Conservation (phyloP, 2,113 vertebrate genomes). For the Callaeas wilsoni region DNA sequence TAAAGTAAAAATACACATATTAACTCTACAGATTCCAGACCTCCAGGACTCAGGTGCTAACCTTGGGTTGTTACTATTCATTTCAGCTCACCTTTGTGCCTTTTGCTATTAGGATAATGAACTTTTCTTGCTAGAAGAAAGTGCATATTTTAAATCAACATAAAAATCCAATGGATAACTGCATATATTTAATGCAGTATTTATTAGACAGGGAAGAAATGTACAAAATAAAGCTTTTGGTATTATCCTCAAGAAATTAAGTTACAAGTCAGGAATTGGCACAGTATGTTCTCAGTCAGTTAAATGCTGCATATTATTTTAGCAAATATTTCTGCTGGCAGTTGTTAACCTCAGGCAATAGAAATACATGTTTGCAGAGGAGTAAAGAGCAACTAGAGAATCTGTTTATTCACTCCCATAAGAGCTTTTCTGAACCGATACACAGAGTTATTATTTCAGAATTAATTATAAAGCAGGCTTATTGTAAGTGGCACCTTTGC, state of each 20-base stretch:
- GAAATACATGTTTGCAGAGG: slow-evolving; percentile 1
- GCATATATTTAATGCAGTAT: background rate
- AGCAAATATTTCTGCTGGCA: slow-evolving; percentile 7
- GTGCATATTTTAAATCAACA: background rate
- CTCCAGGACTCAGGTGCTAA: background rate
- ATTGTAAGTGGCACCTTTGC: background rate
- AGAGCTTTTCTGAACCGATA: background rate
- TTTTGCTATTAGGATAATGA: background rate
- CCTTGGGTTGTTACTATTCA: background rate
- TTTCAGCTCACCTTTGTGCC: background rate
- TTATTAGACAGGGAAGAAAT: background rate
- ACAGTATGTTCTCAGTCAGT: background rate
- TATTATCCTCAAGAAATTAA: background rate
- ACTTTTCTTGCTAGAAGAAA: background rate
- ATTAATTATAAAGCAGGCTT: background rate
- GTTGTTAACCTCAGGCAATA: slow-evolving; percentile 6
- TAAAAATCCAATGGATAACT: background rate
- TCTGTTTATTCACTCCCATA: background rate
- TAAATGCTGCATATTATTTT: slow-evolving; percentile 4
- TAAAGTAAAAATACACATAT: background rate
- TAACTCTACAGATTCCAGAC: background rate
- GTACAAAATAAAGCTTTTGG: background rate
- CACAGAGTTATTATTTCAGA: background rate
- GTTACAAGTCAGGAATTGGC: background rate
- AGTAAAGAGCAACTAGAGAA: slow-evolving; percentile 7